Conservation (phyloP, 2,888 invertebrate species). For the Capitulum mitella region DNA sequence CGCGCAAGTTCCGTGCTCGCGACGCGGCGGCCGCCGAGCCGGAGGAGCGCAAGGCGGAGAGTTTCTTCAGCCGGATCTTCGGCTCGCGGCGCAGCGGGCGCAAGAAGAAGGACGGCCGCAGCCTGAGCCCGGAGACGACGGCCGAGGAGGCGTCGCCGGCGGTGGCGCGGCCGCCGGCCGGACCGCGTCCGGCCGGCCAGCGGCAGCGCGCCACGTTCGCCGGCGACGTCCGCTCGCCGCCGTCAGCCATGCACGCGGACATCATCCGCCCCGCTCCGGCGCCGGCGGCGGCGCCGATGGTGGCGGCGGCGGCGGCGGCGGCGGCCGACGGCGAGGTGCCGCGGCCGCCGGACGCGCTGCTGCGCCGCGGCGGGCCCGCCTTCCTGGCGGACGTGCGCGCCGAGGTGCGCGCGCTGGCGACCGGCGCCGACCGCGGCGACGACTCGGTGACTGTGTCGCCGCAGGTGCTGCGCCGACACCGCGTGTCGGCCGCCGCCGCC, state of each 20-base stretch:
- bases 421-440: neutral
- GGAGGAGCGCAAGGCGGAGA: neutral
- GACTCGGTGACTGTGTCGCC: neutral
- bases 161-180: neutral
- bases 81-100: neutral
- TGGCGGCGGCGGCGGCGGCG: no score
- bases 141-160: neutral
- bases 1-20: neutral
- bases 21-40: neutral
- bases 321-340: conserved; percentile 62
- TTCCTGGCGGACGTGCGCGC: conserved; percentile 7
- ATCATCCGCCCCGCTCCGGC: neutral
- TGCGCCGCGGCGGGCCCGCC: conserved; percentile 52
- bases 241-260: neutral
- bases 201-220: neutral
- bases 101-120: neutral
- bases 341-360: conserved; percentile 65
- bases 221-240: neutral
- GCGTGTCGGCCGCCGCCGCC: neutral
- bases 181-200: neutral
- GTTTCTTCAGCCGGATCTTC: conserved; percentile 10
- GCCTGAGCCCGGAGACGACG: neutral
- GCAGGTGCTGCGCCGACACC: neutral
- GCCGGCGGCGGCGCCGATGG: no score
- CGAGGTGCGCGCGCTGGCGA: neutral